phyloP scores from a whole-genome alignment of 2,797 vertebrate species.

The Monodelphis domestica region DNA sequence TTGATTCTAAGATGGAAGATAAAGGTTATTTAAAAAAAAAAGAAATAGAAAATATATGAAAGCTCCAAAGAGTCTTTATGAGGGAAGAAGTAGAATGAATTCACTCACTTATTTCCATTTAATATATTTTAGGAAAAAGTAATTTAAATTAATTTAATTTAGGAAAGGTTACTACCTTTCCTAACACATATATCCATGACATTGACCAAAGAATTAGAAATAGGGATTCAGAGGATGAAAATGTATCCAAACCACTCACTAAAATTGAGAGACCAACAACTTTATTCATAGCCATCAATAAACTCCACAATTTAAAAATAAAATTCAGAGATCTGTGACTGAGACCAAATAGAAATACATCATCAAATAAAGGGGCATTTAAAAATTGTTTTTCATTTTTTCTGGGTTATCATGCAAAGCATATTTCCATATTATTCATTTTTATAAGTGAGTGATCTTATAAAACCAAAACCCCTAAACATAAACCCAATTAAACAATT shows the following conservation, averaged over 20 bases:
- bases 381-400: too few relatives aligned
- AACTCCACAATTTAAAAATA: background rate
- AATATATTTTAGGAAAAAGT: background rate
- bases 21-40: too few relatives aligned
- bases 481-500: too few relatives aligned
- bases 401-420: too few relatives aligned
- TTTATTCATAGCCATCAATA: constrained; percentile 10
- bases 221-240: background rate
- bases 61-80: background rate
- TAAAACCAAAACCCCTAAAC: too few relatives aligned
- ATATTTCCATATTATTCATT: too few relatives aligned
- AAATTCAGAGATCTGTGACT: constrained; percentile 12
- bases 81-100: constrained; percentile 3
- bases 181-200: constrained; percentile 29
- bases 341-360: constrained; percentile 15
- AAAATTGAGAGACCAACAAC: constrained; percentile 8
- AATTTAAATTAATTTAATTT: constrained; percentile 34
- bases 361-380: constrained; percentile 22
- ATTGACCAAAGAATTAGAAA: constrained; percentile 26
- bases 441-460: too few relatives aligned
- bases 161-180: constrained; percentile 1
- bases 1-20: too few relatives aligned
- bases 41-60: constrained; percentile 21
- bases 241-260: background rate
- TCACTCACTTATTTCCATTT: constrained; percentile 31